Conservation (phyloP, 2,113 vertebrate genomes). For the Saccopteryx bilineata region DNA sequence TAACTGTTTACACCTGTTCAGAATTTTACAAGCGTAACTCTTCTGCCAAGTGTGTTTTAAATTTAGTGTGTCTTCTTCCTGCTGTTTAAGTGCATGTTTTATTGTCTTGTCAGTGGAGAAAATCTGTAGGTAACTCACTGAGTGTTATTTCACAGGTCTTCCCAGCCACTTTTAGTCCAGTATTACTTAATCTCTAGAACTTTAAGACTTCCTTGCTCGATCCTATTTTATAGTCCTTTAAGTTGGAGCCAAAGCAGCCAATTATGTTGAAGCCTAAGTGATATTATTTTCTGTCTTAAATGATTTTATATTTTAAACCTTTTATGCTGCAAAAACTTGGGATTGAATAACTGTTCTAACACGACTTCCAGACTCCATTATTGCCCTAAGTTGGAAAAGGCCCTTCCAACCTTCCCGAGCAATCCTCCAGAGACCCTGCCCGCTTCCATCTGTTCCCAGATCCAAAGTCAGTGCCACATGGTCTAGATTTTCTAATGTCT, state of each 20-base stretch:
- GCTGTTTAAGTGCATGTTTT: constrained; percentile 65
- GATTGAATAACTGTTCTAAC: constrained; percentile 28
- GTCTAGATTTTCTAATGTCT: background rate
- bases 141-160: constrained; percentile 68
- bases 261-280: constrained; percentile 67
- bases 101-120: constrained; percentile 70
- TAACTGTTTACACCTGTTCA: background rate
- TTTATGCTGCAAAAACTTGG: constrained; percentile 48
- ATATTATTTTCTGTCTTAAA: constrained; percentile 36
- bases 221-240: constrained; percentile 67
- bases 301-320: constrained; percentile 57
- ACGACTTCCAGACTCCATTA: background rate
- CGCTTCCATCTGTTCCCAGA: background rate
- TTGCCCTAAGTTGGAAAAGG: background rate
- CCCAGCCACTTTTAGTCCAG: constrained; percentile 38
- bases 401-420: background rate
- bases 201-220: constrained; percentile 64
- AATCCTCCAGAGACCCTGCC: background rate
- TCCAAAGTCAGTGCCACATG: background rate
- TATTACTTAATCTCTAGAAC: constrained; percentile 74
- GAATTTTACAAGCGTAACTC: constrained; percentile 29
- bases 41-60: constrained; percentile 47
- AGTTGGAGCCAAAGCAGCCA: constrained; percentile 63
- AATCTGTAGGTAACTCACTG: constrained; percentile 66
- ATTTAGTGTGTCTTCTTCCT: constrained; percentile 56